phyloP scores from a whole-genome alignment of 2,888 invertebrate species.

The Melinopterus prodromus region DNA sequence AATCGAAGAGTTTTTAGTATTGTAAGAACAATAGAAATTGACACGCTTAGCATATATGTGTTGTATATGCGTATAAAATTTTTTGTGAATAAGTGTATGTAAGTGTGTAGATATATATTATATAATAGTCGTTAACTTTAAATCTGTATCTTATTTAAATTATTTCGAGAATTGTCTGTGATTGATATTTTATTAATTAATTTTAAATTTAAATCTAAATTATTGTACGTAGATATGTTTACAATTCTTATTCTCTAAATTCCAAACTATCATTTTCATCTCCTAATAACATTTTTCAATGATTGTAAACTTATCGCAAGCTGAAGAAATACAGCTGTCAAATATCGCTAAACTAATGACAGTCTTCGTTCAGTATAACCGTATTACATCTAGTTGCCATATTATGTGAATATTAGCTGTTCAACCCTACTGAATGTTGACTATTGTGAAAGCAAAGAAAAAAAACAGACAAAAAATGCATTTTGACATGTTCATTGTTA shows the following conservation, averaged over 20 bases:
- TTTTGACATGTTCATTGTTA: constrained; percentile 22
- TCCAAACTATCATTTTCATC: constrained; percentile 6
- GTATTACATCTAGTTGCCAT: too few species aligned
- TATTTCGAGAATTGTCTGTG: constrained; percentile 63
- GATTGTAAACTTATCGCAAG: neutral
- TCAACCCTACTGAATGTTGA: too few species aligned
- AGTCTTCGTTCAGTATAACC: too few species aligned
- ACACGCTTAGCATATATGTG: constrained; percentile 29
- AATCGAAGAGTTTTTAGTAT: neutral
- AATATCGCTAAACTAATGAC: constrained; percentile 14
- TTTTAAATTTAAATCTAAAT: constrained; percentile 46
- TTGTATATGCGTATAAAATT: constrained; percentile 24
- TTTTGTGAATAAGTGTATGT: constrained; percentile 41
- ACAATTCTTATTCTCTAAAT: constrained; percentile 16
- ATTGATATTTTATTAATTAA: constrained; percentile 60
- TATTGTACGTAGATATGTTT: constrained; percentile 29
- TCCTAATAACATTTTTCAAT: constrained; percentile 7
- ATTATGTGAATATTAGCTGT: too few species aligned
- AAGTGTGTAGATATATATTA: constrained; percentile 42
- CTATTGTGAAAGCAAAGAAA: neutral
- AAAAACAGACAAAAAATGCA: constrained; percentile 5
- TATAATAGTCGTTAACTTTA: constrained; percentile 17
- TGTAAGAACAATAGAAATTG: neutral
- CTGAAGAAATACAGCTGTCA: neutral
- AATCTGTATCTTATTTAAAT: constrained; percentile 49